Percentiles rank a stretch among this genome's conserved stretches.
Evolutionary conservation across 2,797 vertebrate species (phyloP).

Genomic region (Rhabdomys pumilio): DNA sequence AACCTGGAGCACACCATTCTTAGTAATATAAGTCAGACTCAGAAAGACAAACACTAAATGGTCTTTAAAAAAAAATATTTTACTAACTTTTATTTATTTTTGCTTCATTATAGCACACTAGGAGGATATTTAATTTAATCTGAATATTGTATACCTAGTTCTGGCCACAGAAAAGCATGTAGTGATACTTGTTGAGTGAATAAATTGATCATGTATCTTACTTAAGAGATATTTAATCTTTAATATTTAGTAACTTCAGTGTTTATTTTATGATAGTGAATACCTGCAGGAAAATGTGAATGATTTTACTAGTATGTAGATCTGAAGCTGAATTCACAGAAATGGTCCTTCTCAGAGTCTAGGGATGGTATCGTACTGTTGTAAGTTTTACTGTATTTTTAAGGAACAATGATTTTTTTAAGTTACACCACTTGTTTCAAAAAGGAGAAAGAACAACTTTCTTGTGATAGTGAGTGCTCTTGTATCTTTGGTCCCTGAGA

Average conservation of each 20-base stretch:
- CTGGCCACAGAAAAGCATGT: slow-evolving; percentile 43
- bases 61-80: background rate
- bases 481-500: background rate
- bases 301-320: background rate
- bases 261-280: background rate
- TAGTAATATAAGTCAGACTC: background rate
- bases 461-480: background rate
- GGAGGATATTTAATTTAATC: slow-evolving; percentile 53
- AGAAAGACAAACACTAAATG: background rate
- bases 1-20: background rate
- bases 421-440: background rate
- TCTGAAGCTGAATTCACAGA: background rate
- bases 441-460: background rate
- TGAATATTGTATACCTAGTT: slow-evolving; percentile 1
- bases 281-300: background rate
- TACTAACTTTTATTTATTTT: slow-evolving; percentile 75
- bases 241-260: background rate
- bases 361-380: background rate
- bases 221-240: background rate
- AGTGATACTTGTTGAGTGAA: slow-evolving; percentile 52
- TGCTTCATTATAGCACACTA: slow-evolving; percentile 64
- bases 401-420: background rate
- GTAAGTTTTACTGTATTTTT: background rate
- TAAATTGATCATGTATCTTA: slow-evolving; percentile 37
- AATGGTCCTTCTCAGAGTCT: background rate